Conservation (phyloP, 30 jellyfish, hydroid and myxozoan species). For the Aurelia aurita complex sp. Pacific region DNA sequence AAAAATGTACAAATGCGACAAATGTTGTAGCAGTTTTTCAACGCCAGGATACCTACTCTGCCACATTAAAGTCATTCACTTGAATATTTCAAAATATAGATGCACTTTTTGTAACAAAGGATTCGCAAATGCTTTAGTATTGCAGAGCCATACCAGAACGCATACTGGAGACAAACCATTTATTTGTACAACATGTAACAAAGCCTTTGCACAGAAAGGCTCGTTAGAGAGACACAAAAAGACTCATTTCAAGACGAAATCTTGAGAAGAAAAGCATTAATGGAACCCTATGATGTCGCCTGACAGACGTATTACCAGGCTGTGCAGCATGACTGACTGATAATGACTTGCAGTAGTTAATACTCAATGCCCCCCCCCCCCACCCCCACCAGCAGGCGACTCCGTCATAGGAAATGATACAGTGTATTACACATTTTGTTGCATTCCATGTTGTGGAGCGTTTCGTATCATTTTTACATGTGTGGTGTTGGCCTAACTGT, state of each 20-base stretch:
- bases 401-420: too few relatives aligned
- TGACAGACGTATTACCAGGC: too few relatives aligned
- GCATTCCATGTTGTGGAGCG: too few relatives aligned
- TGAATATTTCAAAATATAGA: conserved; percentile 24
- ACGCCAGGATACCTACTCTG: conserved; percentile 38
- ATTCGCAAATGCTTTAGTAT: conserved; percentile 41
- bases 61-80: conserved; percentile 50
- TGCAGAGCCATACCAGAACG: conserved; percentile 51
- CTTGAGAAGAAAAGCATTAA: too few relatives aligned
- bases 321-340: too few relatives aligned
- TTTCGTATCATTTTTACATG: too few relatives aligned
- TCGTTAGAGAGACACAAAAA: conserved; percentile 41
- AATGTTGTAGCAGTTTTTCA: conserved; percentile 38
- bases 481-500: too few relatives aligned
- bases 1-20: conserved; percentile 41
- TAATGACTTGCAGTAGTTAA: too few relatives aligned
- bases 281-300: too few relatives aligned
- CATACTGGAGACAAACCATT: conserved; percentile 69
- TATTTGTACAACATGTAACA: conserved; percentile 23
- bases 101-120: conserved; percentile 52
- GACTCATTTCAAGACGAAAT: conserved; percentile 10
- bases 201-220: conserved; percentile 60
- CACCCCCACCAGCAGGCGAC: too few relatives aligned
- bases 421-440: too few relatives aligned
- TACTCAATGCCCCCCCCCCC: too few relatives aligned